Evolutionary conservation across 2,113 vertebrate species (phyloP).

Genomic region (Hydropotes inermis): DNA sequence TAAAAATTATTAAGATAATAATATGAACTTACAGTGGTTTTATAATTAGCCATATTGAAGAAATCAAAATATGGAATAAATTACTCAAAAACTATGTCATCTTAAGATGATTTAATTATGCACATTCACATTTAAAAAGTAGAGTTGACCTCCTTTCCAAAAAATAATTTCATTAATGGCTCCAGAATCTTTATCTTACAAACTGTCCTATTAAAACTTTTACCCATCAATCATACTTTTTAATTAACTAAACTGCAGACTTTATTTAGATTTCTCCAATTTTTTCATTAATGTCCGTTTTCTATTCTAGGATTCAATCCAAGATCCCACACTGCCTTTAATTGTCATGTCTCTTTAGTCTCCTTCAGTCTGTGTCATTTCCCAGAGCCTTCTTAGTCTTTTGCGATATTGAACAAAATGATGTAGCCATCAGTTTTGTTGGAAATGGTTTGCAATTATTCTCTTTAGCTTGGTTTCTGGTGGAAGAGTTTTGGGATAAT

Average conservation of each 20-base stretch:
- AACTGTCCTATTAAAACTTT: slow-evolving; percentile 18
- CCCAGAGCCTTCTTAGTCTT: not conserved
- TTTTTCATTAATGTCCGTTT: not conserved
- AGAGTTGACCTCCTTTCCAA: slow-evolving; percentile 7
- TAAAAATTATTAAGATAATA: not conserved
- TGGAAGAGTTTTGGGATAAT: not conserved
- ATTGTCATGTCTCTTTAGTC: not conserved
- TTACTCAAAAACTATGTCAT: not conserved
- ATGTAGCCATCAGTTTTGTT: not conserved
- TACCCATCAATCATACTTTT: not conserved
- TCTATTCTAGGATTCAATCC: not conserved
- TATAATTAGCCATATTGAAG: not conserved
- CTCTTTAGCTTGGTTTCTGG: not conserved
- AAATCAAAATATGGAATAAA: not conserved
- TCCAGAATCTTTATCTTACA: slow-evolving; percentile 17
- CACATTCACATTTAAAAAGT: not conserved
- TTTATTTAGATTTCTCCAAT: not conserved
- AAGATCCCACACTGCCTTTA: not conserved
- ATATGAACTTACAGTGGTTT: not conserved
- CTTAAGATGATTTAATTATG: not conserved
- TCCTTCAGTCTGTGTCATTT: not conserved
- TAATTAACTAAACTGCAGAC: not conserved
- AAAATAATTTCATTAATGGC: slow-evolving; percentile 7
- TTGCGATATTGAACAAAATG: not conserved
- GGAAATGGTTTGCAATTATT: not conserved